Evolutionary conservation across 2,113 vertebrate species (phyloP).

Genomic region (Vidua macroura): DNA sequence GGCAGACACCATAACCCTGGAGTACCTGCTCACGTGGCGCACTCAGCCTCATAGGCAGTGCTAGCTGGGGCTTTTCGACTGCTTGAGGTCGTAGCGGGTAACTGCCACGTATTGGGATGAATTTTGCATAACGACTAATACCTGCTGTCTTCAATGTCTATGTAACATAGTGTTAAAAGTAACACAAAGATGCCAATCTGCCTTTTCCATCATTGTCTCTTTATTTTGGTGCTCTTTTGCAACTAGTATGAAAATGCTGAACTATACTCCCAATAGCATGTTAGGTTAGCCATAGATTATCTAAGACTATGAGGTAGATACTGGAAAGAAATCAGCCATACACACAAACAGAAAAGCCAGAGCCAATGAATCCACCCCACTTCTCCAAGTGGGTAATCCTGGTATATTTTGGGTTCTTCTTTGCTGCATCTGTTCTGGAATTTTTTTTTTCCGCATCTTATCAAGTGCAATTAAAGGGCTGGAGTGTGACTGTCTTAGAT

Average conservation of each 20-base stretch:
- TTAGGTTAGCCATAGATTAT: neutral
- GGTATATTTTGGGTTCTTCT: neutral
- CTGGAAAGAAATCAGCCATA: neutral
- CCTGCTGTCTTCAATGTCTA: neutral
- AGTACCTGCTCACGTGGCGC: too few species aligned
- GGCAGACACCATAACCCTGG: too few species aligned
- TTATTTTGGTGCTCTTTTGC: neutral
- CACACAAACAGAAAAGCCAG: neutral
- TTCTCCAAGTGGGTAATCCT: neutral
- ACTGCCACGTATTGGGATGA: neutral
- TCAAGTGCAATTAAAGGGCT: neutral
- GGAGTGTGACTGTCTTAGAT: neutral
- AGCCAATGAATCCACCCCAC: fast-evolving
- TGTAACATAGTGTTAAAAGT: neutral
- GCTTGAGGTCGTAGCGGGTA: too few species aligned
- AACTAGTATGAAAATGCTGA: neutral
- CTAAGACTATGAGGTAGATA: neutral
- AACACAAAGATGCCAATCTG: neutral
- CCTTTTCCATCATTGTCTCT: neutral
- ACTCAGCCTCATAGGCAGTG: too few species aligned
- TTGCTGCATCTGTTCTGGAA: neutral
- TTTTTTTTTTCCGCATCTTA: fast-evolving
- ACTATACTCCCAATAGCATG: neutral
- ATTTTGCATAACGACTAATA: neutral
- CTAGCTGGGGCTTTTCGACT: too few species aligned